Conservation (phyloP, 2,113 vertebrate genomes). For the Elanoides forficatus region DNA sequence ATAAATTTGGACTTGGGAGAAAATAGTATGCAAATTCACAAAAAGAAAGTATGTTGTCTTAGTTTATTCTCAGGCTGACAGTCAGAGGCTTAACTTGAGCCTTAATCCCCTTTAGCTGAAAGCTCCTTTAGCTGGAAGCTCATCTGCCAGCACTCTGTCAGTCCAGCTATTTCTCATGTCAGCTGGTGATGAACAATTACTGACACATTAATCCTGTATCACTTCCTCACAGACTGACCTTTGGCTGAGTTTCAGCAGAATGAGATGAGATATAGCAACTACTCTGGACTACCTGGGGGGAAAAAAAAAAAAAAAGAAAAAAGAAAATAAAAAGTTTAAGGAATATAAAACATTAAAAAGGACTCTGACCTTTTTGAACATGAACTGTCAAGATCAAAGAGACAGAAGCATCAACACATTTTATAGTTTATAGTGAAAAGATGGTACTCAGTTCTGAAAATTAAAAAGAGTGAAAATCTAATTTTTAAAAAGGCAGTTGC, state of each 20-base stretch:
- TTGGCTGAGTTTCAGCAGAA: conserved; percentile 28
- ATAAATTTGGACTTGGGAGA: background rate
- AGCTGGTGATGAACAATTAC: conserved; percentile 55
- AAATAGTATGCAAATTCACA: background rate
- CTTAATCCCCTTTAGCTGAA: conserved; percentile 49
- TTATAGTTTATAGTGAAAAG: background rate
- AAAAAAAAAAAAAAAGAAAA: background rate
- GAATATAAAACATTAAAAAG: background rate
- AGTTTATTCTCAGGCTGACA: conserved; percentile 26
- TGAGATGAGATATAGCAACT: background rate
- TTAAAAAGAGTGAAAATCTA: background rate
- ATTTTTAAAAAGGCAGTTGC: background rate
- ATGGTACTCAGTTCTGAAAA: background rate
- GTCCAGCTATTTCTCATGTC: conserved; percentile 38
- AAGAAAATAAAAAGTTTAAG: background rate
- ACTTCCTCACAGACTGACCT: conserved; percentile 26
- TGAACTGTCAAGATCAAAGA: background rate
- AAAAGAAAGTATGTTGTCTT: background rate
- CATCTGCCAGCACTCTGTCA: conserved; percentile 16
- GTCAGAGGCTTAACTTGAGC: background rate
- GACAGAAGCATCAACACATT: background rate
- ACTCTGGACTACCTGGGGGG: background rate
- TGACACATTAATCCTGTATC: conserved; percentile 50
- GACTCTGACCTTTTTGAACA: background rate
- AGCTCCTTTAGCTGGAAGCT: conserved; percentile 35